These are phyloP conservation scores for Mythimna pallens DNA, from an alignment of 2,888 invertebrate species.

Conservation along the genomic window DNA sequence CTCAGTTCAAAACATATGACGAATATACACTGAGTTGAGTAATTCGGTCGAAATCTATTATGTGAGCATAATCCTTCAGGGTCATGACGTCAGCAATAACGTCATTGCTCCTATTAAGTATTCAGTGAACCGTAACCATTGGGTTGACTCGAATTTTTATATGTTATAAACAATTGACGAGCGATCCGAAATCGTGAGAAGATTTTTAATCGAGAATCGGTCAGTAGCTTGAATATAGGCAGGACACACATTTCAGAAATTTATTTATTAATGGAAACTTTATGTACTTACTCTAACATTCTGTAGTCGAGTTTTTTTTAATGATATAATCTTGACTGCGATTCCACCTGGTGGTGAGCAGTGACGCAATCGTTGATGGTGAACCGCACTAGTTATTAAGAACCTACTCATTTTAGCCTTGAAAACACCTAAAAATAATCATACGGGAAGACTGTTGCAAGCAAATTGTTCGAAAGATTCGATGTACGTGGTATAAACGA, in stretches of 20 bases:
- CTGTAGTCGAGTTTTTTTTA: no score
- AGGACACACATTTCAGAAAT: background rate
- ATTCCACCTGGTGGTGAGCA: no score
- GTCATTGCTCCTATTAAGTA: conserved; percentile 69
- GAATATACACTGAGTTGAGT: conserved; percentile 39
- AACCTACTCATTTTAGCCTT: no score
- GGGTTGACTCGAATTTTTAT: conserved; percentile 64
- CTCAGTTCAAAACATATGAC: conserved; percentile 28
- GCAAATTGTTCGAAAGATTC: no score
- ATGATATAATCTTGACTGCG: no score
- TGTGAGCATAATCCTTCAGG: conserved; percentile 57
- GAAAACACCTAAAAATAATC: no score
- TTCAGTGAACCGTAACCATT: conserved; percentile 59
- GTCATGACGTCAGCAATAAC: conserved; percentile 63
- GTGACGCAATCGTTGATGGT: no score
- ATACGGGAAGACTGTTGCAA: no score
- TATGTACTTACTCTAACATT: no score
- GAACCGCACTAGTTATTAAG: no score
- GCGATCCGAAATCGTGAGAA: conserved; percentile 58
- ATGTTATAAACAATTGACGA: conserved; percentile 64
- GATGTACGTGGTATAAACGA: no score
- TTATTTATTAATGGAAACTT: background rate
- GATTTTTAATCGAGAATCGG: conserved; percentile 40
- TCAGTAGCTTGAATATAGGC: conserved; percentile 10
- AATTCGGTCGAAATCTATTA: conserved; percentile 48